A percentile compares a stretch with the other conserved stretches of the same genome.
These are phyloP conservation scores for Chaetophractus vellerosus DNA, from an alignment of 2,797 vertebrate genomes.

Conservation along the genomic window DNA sequence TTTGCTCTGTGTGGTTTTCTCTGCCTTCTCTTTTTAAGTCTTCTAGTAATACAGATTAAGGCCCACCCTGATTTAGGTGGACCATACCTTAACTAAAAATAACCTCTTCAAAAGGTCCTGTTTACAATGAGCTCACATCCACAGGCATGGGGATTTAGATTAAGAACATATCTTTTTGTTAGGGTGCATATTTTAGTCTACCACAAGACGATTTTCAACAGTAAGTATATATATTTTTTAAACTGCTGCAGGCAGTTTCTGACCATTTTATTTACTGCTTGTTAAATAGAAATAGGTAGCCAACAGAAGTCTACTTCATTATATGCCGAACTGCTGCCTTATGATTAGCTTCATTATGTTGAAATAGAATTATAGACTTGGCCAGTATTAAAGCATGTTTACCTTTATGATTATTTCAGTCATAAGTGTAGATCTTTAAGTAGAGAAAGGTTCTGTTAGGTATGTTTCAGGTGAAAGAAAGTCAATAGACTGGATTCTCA, in stretches of 20 bases:
- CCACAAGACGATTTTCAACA: slow-evolving; percentile 12
- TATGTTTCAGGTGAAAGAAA: slow-evolving; percentile 69
- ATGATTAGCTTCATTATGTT: slow-evolving; percentile 32
- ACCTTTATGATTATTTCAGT: not conserved
- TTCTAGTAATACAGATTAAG: no score
- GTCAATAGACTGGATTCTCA: slow-evolving; percentile 46
- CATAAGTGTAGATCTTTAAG: slow-evolving; percentile 4
- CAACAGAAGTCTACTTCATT: slow-evolving; percentile 10
- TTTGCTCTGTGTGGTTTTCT: no score
- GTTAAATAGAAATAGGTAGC: slow-evolving; percentile 43
- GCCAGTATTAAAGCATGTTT: not conserved
- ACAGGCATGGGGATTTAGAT: no score
- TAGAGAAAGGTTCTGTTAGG: slow-evolving; percentile 69
- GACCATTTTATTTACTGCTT: slow-evolving; percentile 26
- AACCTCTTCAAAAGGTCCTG: no score
- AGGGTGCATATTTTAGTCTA: no score
- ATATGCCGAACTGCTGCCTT: not conserved
- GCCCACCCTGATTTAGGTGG: no score
- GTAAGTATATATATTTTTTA: not conserved
- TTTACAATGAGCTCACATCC: no score
- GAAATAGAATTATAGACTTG: not conserved
- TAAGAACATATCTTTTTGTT: no score
- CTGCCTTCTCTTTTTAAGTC: no score
- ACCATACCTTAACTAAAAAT: no score
- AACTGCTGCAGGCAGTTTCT: slow-evolving; percentile 8